These are phyloP conservation scores for Amyelois transitella DNA, from an alignment of 1,140 invertebrate genomes.

Conservation along the genomic window DNA sequence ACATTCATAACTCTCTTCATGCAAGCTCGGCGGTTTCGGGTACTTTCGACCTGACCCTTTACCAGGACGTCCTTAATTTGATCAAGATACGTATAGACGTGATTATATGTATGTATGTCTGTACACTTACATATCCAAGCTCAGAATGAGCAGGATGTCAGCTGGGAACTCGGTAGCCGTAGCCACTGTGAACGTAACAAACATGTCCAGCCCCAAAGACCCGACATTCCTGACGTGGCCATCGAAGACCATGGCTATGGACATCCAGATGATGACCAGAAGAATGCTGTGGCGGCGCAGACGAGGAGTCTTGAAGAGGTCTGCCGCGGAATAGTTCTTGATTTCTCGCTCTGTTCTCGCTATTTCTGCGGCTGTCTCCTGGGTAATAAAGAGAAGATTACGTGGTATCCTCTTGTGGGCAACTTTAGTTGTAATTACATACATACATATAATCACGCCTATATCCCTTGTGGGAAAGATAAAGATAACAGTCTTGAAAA, in stretches of 20 bases:
- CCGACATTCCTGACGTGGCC: conserved; percentile 90
- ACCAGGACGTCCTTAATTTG: too few species aligned
- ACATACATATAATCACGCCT: too few species aligned
- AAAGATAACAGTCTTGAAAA: too few species aligned
- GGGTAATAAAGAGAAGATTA: too few species aligned
- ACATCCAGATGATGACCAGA: conserved; percentile 87
- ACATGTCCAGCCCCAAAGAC: conserved; percentile 85
- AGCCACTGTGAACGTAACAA: conserved; percentile 88
- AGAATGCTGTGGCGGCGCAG: conserved; percentile 82
- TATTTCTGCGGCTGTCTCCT: conserved; percentile 54
- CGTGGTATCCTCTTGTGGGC: too few species aligned
- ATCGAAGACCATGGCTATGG: conserved; percentile 89
- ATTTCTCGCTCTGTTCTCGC: conserved; percentile 41
- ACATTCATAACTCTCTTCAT: too few species aligned
- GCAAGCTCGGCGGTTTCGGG: too few species aligned
- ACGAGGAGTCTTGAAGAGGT: conserved; percentile 84
- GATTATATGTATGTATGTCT: background rate
- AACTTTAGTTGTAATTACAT: too few species aligned
- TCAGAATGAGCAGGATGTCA: conserved; percentile 85
- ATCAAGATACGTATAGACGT: too few species aligned
- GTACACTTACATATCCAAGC: conserved; percentile 78
- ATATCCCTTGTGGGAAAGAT: too few species aligned
- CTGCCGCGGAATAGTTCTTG: conserved; percentile 80
- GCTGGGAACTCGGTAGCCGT: conserved; percentile 88
- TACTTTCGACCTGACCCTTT: too few species aligned